Evolutionary conservation across 2,797 vertebrate genomes (phyloP).

Genomic region (Tokudaia tokunoshimensis): DNA sequence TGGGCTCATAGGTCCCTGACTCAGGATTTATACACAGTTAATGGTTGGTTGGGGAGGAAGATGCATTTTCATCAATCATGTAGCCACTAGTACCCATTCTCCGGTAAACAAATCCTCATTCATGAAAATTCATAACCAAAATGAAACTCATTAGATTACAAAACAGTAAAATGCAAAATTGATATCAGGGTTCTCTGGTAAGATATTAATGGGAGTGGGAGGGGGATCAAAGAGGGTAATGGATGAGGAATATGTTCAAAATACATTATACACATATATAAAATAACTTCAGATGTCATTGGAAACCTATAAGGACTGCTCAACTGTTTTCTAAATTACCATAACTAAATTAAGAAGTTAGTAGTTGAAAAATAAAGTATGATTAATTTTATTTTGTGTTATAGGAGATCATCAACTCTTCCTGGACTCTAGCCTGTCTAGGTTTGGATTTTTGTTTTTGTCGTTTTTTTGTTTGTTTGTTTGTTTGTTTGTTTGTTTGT

Average conservation of each 20-base stretch:
- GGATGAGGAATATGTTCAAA: not conserved
- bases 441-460: not conserved
- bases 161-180: not conserved
- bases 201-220: not conserved
- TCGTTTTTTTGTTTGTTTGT: not conserved
- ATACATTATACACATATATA: not conserved
- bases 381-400: not conserved
- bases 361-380: slow-evolving; percentile 37
- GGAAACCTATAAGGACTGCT: not conserved
- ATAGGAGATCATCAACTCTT: slow-evolving; percentile 23
- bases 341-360: slow-evolving; percentile 57
- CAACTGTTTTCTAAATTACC: slow-evolving; percentile 42
- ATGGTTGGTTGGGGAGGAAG: not conserved
- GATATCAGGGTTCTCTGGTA: not conserved
- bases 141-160: not conserved
- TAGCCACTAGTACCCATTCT: not conserved
- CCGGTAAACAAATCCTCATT: not conserved
- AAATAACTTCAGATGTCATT: not conserved
- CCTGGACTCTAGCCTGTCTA: not conserved
- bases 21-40: not conserved
- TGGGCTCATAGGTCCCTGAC: not conserved
- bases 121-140: not conserved
- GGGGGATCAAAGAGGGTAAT: not conserved
- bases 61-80: not conserved
- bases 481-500: not conserved